Percentiles rank a stretch among this genome's conserved stretches.
Evolutionary conservation across 2,113 vertebrate species (phyloP).

Genomic region (Scatophagus argus): DNA sequence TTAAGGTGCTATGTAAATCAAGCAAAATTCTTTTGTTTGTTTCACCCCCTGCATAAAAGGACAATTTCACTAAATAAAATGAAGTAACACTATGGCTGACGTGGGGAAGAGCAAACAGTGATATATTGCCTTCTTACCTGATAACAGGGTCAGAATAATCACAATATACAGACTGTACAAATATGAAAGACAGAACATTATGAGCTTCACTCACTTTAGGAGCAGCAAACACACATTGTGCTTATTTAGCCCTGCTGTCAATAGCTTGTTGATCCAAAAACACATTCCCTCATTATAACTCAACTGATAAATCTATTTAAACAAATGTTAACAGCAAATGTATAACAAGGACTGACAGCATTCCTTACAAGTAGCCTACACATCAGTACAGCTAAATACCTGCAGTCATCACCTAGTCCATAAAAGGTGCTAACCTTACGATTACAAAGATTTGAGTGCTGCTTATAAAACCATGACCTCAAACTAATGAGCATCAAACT

Average conservation of each 20-base stretch:
- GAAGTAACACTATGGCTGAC: background rate
- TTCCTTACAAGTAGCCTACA: background rate
- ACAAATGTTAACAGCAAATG: constrained; percentile 28
- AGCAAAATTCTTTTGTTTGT: constrained; percentile 2
- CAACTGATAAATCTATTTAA: constrained; percentile 1
- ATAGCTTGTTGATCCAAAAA: constrained; percentile 1
- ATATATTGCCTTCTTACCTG: constrained; percentile 30
- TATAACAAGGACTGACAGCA: constrained; percentile 16
- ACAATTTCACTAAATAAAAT: background rate
- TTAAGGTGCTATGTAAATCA: constrained; percentile 11
- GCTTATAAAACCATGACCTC: background rate
- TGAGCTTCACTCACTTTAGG: background rate
- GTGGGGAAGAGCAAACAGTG: constrained; percentile 9
- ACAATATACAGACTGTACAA: constrained; percentile 50
- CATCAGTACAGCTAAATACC: background rate
- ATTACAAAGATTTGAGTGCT: constrained; percentile 3
- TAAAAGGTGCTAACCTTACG: constrained; percentile 5
- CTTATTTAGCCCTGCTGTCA: constrained; percentile 10
- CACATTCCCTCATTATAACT: background rate
- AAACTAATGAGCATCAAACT: constrained; percentile 16
- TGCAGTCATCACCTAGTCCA: background rate
- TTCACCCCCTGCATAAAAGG: background rate
- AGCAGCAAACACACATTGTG: constrained; percentile 22
- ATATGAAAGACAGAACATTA: constrained; percentile 36
- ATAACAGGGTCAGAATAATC: constrained; percentile 17